Base-by-base conservation (phyloP, 2,113 vertebrate species). In the Ctenomys sociabilis region DNA sequence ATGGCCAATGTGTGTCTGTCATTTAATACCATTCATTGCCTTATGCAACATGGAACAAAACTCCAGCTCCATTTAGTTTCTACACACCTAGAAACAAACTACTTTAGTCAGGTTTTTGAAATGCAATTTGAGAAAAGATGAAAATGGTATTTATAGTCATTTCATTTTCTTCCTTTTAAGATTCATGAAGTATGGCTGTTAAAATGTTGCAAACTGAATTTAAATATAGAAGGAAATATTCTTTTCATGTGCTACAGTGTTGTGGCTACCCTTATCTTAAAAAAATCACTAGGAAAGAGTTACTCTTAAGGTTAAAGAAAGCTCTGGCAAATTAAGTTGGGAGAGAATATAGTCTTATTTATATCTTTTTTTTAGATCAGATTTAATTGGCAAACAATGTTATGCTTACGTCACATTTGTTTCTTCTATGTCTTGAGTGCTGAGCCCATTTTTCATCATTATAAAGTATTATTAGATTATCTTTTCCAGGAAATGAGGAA, bases 161-260 rank as follows among this genome's bases (percentile, higher is more conserved):
- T 73, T 96, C 54, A 45, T 92, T 68, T 70, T 95, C 86, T 57
- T 32, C 22, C 16, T 81, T 16, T 49, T 24, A 84, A 28, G 24
- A 63, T 88, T 95, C 90, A 78, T 80, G 66, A 95, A 70, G 12
- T 68, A 90, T 61, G 21, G 92, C 61, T 78, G 12, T 49, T 95
- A 95, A 54, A 35, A 75, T 91, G 19, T 88, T 43, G 1, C n/a
- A 89, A 80, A 83, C 19, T 91, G 28, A 87, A 84, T 73, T 85
- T 91, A 88, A 95, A 78, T 59, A 10, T 6, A 85, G 35, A 84
- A 26, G 28, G 6, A 90, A 80, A 24, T 91, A 21, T 13, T 63
- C n/a, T 81, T 90, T 66, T 81, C 72, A 35, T 40, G 30, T 8
- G 64, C 11, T 83, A 63, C 16, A 61, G 57, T 63, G 70, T 4